Conservation (phyloP, 2,888 invertebrate genomes). For the Leptopilina drosophilae region DNA sequence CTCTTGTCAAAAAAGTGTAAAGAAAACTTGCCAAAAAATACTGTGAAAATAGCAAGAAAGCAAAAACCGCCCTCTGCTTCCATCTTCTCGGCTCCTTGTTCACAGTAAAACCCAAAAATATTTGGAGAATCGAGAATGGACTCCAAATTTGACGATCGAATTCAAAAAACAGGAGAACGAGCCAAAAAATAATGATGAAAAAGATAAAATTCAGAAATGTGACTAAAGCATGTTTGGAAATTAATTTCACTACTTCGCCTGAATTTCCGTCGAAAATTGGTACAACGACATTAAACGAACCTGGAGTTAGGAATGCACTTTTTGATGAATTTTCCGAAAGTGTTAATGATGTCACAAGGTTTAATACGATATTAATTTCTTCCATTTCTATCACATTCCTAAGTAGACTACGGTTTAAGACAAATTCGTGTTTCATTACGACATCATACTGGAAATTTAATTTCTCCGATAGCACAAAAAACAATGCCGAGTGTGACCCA, state of each 20-base stretch:
- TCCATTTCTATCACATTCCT: too few species aligned
- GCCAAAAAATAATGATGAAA: neutral
- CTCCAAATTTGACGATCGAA: neutral
- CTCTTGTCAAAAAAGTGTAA: neutral
- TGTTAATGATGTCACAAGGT: too few species aligned
- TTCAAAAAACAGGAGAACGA: neutral
- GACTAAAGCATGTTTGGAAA: too few species aligned
- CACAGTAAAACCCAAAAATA: neutral
- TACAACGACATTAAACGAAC: too few species aligned
- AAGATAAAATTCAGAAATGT: neutral
- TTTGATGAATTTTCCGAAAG: too few species aligned
- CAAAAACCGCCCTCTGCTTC: neutral
- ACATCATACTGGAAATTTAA: neutral
- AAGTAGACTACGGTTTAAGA: too few species aligned
- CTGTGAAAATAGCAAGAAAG: neutral
- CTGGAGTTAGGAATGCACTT: too few species aligned
- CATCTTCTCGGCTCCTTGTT: neutral
- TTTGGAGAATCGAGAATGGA: neutral
- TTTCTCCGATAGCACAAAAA: neutral
- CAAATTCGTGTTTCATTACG: neutral
- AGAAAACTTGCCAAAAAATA: neutral
- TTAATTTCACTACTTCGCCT: neutral
- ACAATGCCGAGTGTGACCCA: neutral
- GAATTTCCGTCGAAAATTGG: too few species aligned
- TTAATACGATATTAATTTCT: too few species aligned